These are phyloP conservation scores for Platynereis dumerilii DNA, from an alignment of 2,888 invertebrate genomes.

Conservation along the genomic window DNA sequence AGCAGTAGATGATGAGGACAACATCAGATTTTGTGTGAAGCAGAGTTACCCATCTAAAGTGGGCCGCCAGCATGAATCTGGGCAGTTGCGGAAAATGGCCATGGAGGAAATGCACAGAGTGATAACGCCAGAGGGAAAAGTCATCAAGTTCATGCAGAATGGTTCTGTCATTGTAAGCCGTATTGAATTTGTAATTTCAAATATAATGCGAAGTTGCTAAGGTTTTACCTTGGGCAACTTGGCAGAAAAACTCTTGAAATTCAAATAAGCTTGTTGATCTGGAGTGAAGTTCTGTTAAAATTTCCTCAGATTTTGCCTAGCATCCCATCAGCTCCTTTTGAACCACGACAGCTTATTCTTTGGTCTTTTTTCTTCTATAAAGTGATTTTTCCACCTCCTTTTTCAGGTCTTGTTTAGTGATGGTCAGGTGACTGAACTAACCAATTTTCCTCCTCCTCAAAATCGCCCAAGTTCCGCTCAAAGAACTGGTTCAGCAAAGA, in stretches of 20 bases:
- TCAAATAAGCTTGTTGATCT: too few species aligned
- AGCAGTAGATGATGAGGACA: slow-evolving; percentile 38
- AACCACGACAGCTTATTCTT: background rate
- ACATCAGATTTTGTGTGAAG: slow-evolving; percentile 49
- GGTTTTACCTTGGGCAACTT: too few species aligned
- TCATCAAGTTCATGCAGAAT: slow-evolving; percentile 59
- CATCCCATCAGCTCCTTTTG: too few species aligned
- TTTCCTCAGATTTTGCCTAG: too few species aligned
- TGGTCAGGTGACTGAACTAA: slow-evolving; percentile 51
- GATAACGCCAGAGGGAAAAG: slow-evolving; percentile 59
- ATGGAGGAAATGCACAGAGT: slow-evolving; percentile 53
- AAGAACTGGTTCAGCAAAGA: slow-evolving; percentile 44
- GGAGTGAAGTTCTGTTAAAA: too few species aligned
- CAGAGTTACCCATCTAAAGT: slow-evolving; percentile 59
- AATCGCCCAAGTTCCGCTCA: slow-evolving; percentile 43
- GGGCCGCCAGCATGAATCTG: slow-evolving; percentile 52
- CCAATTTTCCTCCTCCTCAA: slow-evolving; percentile 29
- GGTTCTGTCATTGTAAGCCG: slow-evolving; percentile 42
- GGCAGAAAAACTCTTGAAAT: too few species aligned
- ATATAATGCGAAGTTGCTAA: too few species aligned
- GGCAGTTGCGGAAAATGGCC: slow-evolving; percentile 46
- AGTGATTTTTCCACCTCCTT: slow-evolving; percentile 1
- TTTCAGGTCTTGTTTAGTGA: slow-evolving; percentile 56
- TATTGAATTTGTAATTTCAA: too few species aligned
- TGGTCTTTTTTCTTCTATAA: background rate